These are phyloP conservation scores for Cheirogaleus major DNA, from an alignment of 2,797 vertebrate species.

Conservation along the genomic window DNA sequence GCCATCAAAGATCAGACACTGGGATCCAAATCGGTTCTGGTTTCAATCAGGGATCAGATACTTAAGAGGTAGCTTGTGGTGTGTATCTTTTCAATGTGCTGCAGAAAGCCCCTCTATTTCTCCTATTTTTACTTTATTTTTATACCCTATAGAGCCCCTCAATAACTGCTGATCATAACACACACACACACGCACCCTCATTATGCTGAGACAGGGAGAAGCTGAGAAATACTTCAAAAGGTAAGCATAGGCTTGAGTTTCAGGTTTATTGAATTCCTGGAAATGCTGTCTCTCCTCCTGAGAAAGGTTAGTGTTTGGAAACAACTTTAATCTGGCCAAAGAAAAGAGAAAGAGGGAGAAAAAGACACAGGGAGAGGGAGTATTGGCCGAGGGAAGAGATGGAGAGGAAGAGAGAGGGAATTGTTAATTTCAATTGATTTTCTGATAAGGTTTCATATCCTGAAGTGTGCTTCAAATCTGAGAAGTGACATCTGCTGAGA, in stretches of 20 bases:
- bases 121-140: conserved; percentile 73
- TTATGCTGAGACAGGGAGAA: conserved; percentile 63
- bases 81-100: conserved; percentile 58
- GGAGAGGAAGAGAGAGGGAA: neutral
- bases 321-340: conserved; percentile 42
- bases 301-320: conserved; percentile 69
- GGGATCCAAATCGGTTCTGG: conserved; percentile 76
- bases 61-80: conserved; percentile 60
- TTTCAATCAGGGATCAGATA: conserved; percentile 72
- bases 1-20: conserved; percentile 79
- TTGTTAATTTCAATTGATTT: conserved; percentile 74
- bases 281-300: conserved; percentile 9
- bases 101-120: conserved; percentile 61
- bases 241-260: neutral
- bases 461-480: conserved; percentile 80
- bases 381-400: conserved; percentile 19
- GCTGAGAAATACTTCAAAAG: conserved; percentile 59
- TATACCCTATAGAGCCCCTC: conserved; percentile 61
- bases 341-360: neutral
- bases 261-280: conserved; percentile 46
- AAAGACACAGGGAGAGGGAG: neutral
- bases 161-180: conserved; percentile 46
- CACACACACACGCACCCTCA: neutral
- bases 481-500: conserved; percentile 83
- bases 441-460: conserved; percentile 77